These are phyloP conservation scores for Potorous gilbertii DNA, from an alignment of 2,797 vertebrate species.

Conservation along the genomic window DNA sequence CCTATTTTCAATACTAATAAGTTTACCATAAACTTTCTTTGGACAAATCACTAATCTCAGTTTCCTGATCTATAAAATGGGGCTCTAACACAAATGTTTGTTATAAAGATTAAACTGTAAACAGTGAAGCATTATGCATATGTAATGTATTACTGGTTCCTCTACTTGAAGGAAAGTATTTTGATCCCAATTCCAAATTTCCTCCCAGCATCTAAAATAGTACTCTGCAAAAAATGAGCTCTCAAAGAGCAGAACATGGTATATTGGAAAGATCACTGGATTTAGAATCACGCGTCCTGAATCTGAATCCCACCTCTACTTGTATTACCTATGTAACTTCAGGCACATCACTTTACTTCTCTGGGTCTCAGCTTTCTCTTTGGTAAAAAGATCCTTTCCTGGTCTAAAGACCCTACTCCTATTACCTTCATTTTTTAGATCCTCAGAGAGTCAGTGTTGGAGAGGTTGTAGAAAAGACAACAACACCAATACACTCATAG, in stretches of 20 bases:
- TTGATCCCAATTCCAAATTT: neutral
- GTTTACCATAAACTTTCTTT: neutral
- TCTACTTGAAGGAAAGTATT: neutral
- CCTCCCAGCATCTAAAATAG: neutral
- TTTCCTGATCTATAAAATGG: neutral
- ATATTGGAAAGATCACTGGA: neutral
- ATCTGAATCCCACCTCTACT: neutral
- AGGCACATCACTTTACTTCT: neutral
- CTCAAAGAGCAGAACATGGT: neutral
- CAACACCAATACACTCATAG: neutral
- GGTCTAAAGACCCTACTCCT: neutral
- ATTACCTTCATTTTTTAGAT: neutral
- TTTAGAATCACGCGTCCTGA: neutral
- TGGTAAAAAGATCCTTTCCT: neutral
- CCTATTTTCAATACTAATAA: neutral
- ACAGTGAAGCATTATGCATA: neutral
- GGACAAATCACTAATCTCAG: neutral
- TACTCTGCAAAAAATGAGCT: neutral
- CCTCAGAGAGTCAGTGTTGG: neutral
- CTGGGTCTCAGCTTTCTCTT: neutral
- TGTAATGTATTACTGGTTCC: neutral
- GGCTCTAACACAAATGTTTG: neutral
- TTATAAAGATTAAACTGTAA: neutral
- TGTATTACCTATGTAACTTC: neutral
- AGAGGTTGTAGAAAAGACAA: neutral